phyloP scores from a whole-genome alignment of 2,888 invertebrate genomes.

The Stenodema calcarata region DNA sequence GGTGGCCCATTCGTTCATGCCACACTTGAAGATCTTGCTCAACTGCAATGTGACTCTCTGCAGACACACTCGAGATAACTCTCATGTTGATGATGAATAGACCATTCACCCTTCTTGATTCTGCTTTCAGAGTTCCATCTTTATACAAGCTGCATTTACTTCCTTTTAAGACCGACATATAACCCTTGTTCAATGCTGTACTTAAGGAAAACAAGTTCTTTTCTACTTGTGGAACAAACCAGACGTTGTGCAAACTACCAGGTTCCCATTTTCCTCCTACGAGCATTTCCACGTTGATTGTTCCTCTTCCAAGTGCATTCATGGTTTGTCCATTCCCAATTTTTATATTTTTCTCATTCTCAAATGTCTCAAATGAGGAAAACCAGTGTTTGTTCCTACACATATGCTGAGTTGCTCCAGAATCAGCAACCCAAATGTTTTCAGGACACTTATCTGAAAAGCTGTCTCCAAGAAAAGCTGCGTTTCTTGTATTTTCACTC shows the following conservation, averaged over 20 bases:
- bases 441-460: background rate
- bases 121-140: background rate
- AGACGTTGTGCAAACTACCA: constrained; percentile 55
- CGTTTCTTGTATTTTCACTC: background rate
- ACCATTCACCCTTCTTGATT: constrained; percentile 17
- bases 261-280: background rate
- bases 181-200: constrained; percentile 47
- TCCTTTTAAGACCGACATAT: background rate
- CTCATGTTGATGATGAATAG: constrained; percentile 27
- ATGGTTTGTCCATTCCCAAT: constrained; percentile 9
- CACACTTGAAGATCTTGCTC: constrained; percentile 29
- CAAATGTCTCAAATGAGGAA: constrained; percentile 31
- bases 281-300: constrained; percentile 8
- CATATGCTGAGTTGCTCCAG: constrained; percentile 44
- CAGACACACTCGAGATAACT: background rate
- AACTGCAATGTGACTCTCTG: constrained; percentile 23
- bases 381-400: constrained; percentile 29
- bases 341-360: background rate
- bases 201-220: constrained; percentile 58
- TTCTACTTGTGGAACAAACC: constrained; percentile 55
- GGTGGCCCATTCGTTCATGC: constrained; percentile 37
- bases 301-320: constrained; percentile 16
- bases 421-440: constrained; percentile 36
- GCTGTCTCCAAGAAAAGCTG: background rate
- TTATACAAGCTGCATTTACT: constrained; percentile 5